phyloP scores from a whole-genome alignment of 2,113 vertebrate species.

The Apistogramma diplotaenia region DNA sequence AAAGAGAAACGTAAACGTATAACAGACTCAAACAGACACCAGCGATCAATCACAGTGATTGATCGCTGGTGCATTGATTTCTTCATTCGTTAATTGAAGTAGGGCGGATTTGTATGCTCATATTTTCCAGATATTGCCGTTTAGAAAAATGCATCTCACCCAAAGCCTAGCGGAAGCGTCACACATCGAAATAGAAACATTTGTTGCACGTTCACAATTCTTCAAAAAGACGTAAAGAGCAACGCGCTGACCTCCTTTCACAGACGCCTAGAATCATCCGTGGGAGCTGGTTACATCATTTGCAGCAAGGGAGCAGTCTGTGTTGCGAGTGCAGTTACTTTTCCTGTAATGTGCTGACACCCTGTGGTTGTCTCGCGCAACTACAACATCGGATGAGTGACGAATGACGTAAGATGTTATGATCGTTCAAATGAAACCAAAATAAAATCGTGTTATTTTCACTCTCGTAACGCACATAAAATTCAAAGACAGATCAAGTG shows the following conservation, averaged over 20 bases:
- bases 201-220: neutral
- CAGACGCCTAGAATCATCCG: neutral
- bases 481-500: neutral
- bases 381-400: neutral
- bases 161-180: neutral
- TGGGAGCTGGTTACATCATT: slow-evolving; percentile 26
- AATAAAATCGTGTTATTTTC: neutral
- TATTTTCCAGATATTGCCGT: neutral
- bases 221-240: neutral
- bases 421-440: neutral
- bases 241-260: neutral
- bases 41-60: neutral
- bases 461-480: neutral
- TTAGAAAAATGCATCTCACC: neutral
- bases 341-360: slow-evolving; percentile 25
- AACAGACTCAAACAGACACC: neutral
- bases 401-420: neutral
- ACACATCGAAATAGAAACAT: neutral
- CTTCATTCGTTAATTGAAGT: neutral
- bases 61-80: neutral
- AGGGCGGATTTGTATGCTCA: neutral
- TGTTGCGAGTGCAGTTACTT: rapidly evolving
- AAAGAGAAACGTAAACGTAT: neutral
- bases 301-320: neutral
- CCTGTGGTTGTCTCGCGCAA: slow-evolving; percentile 23